Evolutionary conservation across 1,140 invertebrate genomes (phyloP), one percentile per base, ranked within the genome.

Genomic region (Sinonovacula constricta): DNA sequence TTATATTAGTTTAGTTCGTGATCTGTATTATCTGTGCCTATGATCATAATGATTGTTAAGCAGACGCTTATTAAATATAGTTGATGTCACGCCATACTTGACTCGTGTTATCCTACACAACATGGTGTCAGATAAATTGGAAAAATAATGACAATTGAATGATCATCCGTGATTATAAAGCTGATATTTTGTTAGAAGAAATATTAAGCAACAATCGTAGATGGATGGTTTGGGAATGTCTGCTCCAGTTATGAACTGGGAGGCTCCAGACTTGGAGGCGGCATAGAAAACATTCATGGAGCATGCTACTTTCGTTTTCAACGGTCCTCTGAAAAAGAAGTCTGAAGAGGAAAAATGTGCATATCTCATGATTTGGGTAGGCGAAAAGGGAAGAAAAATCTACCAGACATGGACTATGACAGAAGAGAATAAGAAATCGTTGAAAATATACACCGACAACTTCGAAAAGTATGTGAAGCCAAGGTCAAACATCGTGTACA

Each of bases 401-500:
- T 45, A 45, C 18, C 39, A 18, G 39, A 45, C 39, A 7, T 45
- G 7, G 39, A 18, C 7, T 18, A 10, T 45, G 39, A 10, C 39
- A 45, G 39, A 7, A 45, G 39, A 45, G 7, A 18, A 45, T 18
- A 45, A 45, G 39, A 45, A 45, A 7, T 10, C 7, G 39, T 45
- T 45, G 39, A 45, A 45, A 10, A 18, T 45, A 7, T 70, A 70
- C 33, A 26, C 14, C 12, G 59, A 74, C n/a, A 74, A 53, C 14
- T 62, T 63, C 33, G n/a, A n/a, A n/a, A n/a, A n/a, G n/a, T n/a
- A n/a, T n/a, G n/a, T n/a, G n/a, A n/a, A n/a, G 22, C 59, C 59
- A 24, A 24, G 26, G 31, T 34, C 71, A 14, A 63, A 74, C 33
- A 34, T 74, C n/a, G 39, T 74, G 15, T 74, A 51, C 26, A 74